These are phyloP conservation scores for Galerucella nymphaeae DNA, from an alignment of 2,888 invertebrate species.

Conservation along the genomic window DNA sequence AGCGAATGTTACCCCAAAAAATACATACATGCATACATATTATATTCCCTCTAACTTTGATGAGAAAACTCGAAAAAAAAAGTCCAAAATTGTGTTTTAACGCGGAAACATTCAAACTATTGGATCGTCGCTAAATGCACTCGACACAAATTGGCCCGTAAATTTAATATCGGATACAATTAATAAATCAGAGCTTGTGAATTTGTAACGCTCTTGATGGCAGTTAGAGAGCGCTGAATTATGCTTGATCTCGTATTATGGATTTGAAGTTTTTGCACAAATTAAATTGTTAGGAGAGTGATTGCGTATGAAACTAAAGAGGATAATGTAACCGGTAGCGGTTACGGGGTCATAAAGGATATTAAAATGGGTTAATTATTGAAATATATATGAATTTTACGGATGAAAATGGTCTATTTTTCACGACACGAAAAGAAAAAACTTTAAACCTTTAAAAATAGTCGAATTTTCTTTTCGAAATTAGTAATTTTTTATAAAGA, in stretches of 20 bases:
- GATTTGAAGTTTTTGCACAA: slow-evolving; percentile 61
- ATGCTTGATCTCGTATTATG: slow-evolving; percentile 60
- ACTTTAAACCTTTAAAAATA: too few relatives aligned
- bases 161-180: slow-evolving; percentile 64
- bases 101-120: slow-evolving; percentile 40
- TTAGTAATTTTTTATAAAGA: too few relatives aligned
- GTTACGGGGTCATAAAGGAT: neutral
- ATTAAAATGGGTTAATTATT: neutral
- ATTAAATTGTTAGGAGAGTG: slow-evolving; percentile 55
- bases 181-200: slow-evolving; percentile 62
- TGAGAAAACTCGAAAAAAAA: slow-evolving; percentile 3
- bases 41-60: neutral
- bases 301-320: slow-evolving; percentile 19
- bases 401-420: too few relatives aligned
- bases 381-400: too few relatives aligned
- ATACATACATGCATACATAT: too few relatives aligned
- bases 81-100: slow-evolving; percentile 35
- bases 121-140: slow-evolving; percentile 63
- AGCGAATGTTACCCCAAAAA: too few relatives aligned
- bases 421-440: too few relatives aligned
- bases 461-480: too few relatives aligned
- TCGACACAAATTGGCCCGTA: slow-evolving; percentile 65
- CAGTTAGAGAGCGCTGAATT: slow-evolving; percentile 39
- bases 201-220: slow-evolving; percentile 57
- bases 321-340: neutral